Base-by-base conservation (phyloP, 2,888 invertebrate genomes). In the Mesodorylaimus sp. region DNA sequence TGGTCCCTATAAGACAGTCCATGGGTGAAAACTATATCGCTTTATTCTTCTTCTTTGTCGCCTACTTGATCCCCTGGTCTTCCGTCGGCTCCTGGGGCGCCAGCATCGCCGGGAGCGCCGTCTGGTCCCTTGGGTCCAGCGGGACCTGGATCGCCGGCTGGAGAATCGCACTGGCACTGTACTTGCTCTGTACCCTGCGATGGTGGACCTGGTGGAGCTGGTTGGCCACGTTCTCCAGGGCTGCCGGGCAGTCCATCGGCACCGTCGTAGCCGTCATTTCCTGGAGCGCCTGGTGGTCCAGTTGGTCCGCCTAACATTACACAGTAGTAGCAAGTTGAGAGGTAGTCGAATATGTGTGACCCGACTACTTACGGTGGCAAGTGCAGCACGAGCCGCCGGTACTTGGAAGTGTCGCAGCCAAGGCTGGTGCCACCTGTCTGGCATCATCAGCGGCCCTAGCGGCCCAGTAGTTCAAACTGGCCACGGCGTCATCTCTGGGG, bases 111-210 rank as follows among this genome's bases (percentile, higher is more conserved):
- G 48, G 54, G 37, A 3, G 26, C 36, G 16, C 50, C 50, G 7
- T 23, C 48, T 2, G 50, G 50, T 36, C 50, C 42, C n/a, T 43
- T 42, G 26, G 13, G 13, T 3, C 50, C 50, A 3, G 45, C 23
- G 7, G 38, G 45, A 32, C 50, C 50, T n/a, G 21, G 45, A 3
- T 50, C 28, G 13, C 50, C 50, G n/a, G 39, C 54, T 27, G 60
- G 62, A 7, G 62, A 62, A 45, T 61, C 61, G 52, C 64, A 65
- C 10, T 63, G 63, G 48, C 64, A 65, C 53, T 64, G 64, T n/a
- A 29, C 26, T 28, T 25, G 45, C 19, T 26, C 32, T n/a, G 16
- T 16, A 16, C 21, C 27, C 5, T 21, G 27, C 7, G 28, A 28
- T 10, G 23, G 7, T n/a, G 13, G 37, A 10, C 29, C 45, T 3